These are phyloP conservation scores for Anoplolepis gracilipes DNA, from an alignment of 1,140 invertebrate genomes.

Conservation along the genomic window DNA sequence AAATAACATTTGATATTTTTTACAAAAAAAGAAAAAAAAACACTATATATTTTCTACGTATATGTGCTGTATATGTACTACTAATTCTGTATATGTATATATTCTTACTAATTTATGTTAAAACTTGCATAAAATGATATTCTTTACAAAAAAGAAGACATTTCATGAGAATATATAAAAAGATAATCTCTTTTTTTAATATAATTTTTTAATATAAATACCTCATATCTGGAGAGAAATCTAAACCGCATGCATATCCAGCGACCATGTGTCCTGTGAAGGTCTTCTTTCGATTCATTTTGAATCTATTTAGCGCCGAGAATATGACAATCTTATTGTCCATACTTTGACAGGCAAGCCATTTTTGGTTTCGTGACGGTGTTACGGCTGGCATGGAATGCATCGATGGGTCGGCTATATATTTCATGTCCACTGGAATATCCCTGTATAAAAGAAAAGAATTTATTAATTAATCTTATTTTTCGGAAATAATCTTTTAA, in stretches of 20 bases:
- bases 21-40: conserved; percentile 32
- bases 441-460: conserved; percentile 89
- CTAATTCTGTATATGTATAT: too few species aligned
- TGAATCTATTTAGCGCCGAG: conserved; percentile 97
- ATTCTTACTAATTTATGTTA: too few species aligned
- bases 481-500: too few species aligned
- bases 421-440: conserved; percentile 99
- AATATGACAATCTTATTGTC: conserved; percentile 99
- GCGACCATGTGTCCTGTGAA: conserved; percentile 99
- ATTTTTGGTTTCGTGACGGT: conserved; percentile 98
- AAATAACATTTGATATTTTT: neutral
- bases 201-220: too few species aligned
- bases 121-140: neutral
- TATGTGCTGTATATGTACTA: too few species aligned
- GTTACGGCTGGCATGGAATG: conserved; percentile 99
- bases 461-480: neutral
- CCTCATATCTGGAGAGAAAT: conserved; percentile 99
- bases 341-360: conserved; percentile 99
- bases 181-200: neutral
- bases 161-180: neutral
- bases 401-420: conserved; percentile 99
- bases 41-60: too few species aligned
- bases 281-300: conserved; percentile 99
- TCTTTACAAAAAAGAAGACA: neutral
- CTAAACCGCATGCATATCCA: conserved; percentile 98